Conservation (phyloP, 2,888 invertebrate genomes). For the Formica aserva region DNA sequence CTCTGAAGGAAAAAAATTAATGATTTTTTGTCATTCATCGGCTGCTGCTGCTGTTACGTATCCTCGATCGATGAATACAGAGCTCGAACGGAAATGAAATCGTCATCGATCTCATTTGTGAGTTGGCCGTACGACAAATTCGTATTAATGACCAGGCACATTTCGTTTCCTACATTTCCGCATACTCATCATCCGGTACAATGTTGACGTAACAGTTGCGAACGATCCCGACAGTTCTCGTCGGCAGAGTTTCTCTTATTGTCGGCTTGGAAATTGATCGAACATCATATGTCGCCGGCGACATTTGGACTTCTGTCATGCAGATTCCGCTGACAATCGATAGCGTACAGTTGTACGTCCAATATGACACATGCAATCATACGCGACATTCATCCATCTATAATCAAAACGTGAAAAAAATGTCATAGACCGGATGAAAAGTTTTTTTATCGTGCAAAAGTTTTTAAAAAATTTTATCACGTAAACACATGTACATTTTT, state of each 20-base stretch:
- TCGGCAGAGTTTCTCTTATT: conserved; percentile 76
- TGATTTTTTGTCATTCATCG: conserved; percentile 58
- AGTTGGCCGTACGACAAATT: conserved; percentile 78
- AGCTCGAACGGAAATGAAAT: conserved; percentile 76
- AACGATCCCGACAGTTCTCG: conserved; percentile 48
- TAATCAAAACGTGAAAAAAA: conserved; percentile 23
- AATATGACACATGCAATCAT: conserved; percentile 5
- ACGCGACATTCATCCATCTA: neutral
- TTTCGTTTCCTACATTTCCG: conserved; percentile 74
- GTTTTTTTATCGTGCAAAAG: neutral
- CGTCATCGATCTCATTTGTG: conserved; percentile 78
- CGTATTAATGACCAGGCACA: conserved; percentile 83
- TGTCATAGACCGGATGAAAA: no score
- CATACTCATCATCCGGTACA: conserved; percentile 74
- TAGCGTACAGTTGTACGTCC: conserved; percentile 18
- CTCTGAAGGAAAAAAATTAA: conserved; percentile 55
- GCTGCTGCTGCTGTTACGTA: conserved; percentile 17
- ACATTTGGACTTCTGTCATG: conserved; percentile 60
- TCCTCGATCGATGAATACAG: conserved; percentile 55
- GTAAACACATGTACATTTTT: neutral
- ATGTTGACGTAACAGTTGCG: conserved; percentile 79
- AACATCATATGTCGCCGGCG: conserved; percentile 60
- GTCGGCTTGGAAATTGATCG: conserved; percentile 69
- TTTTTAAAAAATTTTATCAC: neutral
- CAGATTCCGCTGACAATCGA: conserved; percentile 50